Evolutionary conservation across 2,888 invertebrate genomes (phyloP).

Genomic region (Hydropsyche betteni): DNA sequence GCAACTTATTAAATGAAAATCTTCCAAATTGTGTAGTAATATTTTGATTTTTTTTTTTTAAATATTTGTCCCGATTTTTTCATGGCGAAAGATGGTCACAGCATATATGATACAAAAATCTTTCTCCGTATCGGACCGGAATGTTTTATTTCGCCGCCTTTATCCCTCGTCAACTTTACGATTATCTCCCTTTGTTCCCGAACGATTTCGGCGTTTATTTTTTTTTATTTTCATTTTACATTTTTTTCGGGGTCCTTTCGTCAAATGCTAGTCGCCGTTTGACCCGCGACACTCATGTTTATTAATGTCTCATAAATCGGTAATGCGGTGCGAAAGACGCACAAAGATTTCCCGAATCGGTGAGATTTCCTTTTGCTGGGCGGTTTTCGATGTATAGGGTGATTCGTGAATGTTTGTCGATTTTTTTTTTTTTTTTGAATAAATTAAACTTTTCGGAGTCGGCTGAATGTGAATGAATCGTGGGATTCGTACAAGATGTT

Average conservation of each 20-base stretch:
- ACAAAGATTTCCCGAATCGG: not conserved
- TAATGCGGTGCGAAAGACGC: conserved; percentile 21
- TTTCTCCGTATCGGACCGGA: conserved; percentile 2
- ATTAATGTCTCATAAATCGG: conserved; percentile 29
- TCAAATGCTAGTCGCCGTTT: no score
- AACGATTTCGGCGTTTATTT: not conserved
- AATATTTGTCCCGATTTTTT: no score
- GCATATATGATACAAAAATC: no score
- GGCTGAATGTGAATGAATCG: no score
- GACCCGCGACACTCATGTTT: conserved; percentile 16
- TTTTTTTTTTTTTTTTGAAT: not conserved
- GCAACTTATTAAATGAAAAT: no score
- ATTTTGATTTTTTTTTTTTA: no score
- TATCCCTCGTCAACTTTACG: conserved; percentile 45
- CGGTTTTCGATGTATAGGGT: conserved; percentile 11
- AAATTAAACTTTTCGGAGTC: no score
- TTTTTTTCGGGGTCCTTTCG: not conserved
- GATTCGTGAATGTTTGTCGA: not conserved
- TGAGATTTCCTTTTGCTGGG: not conserved
- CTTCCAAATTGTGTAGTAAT: no score
- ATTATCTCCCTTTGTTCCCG: conserved; percentile 44
- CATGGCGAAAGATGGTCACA: no score
- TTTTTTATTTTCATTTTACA: not conserved
- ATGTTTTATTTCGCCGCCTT: conserved; percentile 26
- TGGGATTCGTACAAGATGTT: no score